Evolutionary conservation across 2,113 vertebrate species (phyloP).

Genomic region (Rhinoderma darwinii): DNA sequence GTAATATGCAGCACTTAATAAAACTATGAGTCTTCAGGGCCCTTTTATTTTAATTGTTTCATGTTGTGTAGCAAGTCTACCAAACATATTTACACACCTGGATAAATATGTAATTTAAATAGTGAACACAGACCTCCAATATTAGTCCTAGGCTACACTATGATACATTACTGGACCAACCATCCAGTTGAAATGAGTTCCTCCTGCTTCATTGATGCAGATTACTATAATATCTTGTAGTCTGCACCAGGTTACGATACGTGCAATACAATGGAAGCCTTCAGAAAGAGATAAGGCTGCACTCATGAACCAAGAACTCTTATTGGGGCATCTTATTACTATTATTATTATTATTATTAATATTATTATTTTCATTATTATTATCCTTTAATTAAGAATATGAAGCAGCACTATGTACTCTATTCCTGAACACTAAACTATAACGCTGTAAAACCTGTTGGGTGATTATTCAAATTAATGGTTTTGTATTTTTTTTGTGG

Average conservation of each 20-base stretch:
- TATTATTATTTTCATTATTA: too few species aligned
- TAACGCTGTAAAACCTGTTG: too few species aligned
- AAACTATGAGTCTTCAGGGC: neutral
- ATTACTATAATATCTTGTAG: neutral
- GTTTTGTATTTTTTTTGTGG: too few species aligned
- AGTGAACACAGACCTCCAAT: neutral
- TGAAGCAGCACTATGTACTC: too few species aligned
- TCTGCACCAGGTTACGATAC: neutral
- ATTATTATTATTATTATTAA: too few species aligned
- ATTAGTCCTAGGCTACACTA: neutral
- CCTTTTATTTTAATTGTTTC: neutral
- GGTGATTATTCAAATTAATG: too few species aligned
- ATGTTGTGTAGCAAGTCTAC: neutral
- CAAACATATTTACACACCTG: constrained; percentile 14
- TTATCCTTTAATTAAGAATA: too few species aligned
- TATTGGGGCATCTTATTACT: too few species aligned
- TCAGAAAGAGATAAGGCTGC: too few species aligned
- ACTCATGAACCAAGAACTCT: too few species aligned
- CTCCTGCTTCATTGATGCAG: neutral
- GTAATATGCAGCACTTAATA: constrained; percentile 12
- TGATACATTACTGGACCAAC: neutral
- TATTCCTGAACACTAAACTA: too few species aligned
- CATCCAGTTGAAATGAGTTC: neutral
- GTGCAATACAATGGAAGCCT: too few species aligned
- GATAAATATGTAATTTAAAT: constrained; percentile 7